Conservation (phyloP, 2,113 vertebrate genomes). For the Pollimyrus isidori region DNA sequence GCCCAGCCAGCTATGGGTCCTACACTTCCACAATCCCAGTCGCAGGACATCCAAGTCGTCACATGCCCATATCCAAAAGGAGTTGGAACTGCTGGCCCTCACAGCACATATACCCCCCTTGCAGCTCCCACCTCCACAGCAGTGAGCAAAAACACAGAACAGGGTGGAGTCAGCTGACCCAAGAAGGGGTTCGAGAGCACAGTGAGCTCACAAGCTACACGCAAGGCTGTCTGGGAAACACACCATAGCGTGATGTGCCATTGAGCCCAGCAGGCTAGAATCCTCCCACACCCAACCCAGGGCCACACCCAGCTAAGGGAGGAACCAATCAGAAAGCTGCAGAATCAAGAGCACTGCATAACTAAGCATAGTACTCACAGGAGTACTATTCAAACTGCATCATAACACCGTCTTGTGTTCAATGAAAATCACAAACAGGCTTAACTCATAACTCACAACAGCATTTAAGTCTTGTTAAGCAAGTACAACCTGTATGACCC, state of each 20-base stretch:
- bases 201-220: background rate
- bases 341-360: background rate
- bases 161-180: background rate
- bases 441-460: background rate
- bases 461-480: background rate
- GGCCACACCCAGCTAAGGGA: background rate
- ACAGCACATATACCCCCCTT: background rate
- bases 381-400: background rate
- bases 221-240: background rate
- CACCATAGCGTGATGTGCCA: background rate
- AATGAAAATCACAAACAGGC: background rate
- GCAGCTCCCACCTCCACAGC: background rate
- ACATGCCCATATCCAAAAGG: background rate
- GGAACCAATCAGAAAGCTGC: background rate
- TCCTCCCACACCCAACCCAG: background rate
- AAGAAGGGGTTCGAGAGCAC: background rate
- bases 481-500: background rate
- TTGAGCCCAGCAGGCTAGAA: background rate
- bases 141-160: background rate
- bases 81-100: background rate
- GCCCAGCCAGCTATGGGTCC: background rate
- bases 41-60: background rate
- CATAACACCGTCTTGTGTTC: background rate
- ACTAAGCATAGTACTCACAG: background rate
- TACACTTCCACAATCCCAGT: background rate